Base-by-base conservation (phyloP, 1,140 invertebrate genomes). In the Brachionus koreanus region DNA sequence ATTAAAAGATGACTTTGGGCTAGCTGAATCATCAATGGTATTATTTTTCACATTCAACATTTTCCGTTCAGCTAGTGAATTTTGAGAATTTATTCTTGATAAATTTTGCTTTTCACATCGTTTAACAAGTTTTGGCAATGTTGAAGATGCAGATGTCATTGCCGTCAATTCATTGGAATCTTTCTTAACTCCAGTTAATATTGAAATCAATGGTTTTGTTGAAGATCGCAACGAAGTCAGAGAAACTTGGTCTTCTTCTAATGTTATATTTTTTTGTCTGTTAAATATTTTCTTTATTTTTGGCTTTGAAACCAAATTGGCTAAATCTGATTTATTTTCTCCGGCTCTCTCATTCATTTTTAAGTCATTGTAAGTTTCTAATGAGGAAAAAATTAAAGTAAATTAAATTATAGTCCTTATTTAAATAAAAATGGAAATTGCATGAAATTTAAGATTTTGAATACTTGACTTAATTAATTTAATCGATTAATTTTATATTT, bases 391-490 rank as follows among this genome's bases (percentile, higher is more conserved):
- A 69, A 69, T 69, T 39, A 37, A 39, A 35, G 37, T 39, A 39
- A 69, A 37, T 39, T 69, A 69, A 69, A 9, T 39, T 39, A 69
- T 39, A 23, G 37, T 39, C 25, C 25, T 65, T 65, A 19, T 69
- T 69, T 69, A 69, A 69, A 37, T 39, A 39, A 69, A 39, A 37
- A 33, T 67, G n/a, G 33, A 67, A 67, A 69, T 69, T 69, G 65
- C 65, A 69, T 69, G 65, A 69, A 69, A 39, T 69, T 69, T 37
- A 69, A 69, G 29, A 69, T 69, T 65, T 65, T 33, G 63, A 65
- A 69, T 69, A 69, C 65, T 69, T 69, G 65, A 69, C 65, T 69
- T 39, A 69, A 37, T 69, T 37, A 69, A 69, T 37, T 39, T 19
- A 69, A 69, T 37, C 35, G n/a, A 69, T 37, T 39, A 69, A 69